phyloP scores from a whole-genome alignment of 2,888 invertebrate species.

The Stratiomys singularior region DNA sequence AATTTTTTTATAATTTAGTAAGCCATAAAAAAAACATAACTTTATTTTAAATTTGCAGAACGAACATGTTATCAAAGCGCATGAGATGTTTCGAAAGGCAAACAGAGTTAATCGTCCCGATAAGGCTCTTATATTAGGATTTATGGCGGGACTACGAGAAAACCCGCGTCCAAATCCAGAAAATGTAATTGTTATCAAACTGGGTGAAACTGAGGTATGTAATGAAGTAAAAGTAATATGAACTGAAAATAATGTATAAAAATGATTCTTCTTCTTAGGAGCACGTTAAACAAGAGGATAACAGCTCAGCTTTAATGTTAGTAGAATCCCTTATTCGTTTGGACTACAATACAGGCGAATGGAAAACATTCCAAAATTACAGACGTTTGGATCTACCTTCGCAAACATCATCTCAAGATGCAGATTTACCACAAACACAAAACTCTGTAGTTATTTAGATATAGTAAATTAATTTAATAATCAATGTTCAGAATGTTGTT shows the following conservation, averaged over 20 bases:
- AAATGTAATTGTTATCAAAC: slow-evolving; percentile 94
- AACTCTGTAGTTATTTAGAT: slow-evolving; percentile 61
- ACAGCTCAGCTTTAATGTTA: slow-evolving; percentile 71
- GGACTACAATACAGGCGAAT: slow-evolving; percentile 98
- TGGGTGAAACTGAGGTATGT: slow-evolving; percentile 82
- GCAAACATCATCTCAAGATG: slow-evolving; percentile 54
- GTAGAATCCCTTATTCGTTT: slow-evolving; percentile 96
- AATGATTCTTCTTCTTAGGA: slow-evolving; percentile 71
- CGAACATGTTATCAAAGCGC: slow-evolving; percentile 96
- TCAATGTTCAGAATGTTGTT: background rate
- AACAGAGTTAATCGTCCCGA: slow-evolving; percentile 96
- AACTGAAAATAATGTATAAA: background rate
- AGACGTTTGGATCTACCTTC: slow-evolving; percentile 73
- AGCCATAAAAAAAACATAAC: too few species aligned
- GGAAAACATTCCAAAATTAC: slow-evolving; percentile 94
- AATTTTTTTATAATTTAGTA: too few species aligned
- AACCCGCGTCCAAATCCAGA: slow-evolving; percentile 98
- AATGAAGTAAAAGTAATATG: background rate
- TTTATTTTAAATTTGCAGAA: slow-evolving; percentile 77
- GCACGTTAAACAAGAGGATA: slow-evolving; percentile 86
- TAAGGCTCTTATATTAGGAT: slow-evolving; percentile 96
- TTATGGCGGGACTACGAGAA: slow-evolving; percentile 98
- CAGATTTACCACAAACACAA: slow-evolving; percentile 54
- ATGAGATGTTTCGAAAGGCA: slow-evolving; percentile 96
- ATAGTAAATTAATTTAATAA: slow-evolving; percentile 36